A percentile compares a stretch with the other conserved stretches of the same genome.
phyloP scores from a whole-genome alignment of 2,888 invertebrate species.

The Gibbula magus region DNA sequence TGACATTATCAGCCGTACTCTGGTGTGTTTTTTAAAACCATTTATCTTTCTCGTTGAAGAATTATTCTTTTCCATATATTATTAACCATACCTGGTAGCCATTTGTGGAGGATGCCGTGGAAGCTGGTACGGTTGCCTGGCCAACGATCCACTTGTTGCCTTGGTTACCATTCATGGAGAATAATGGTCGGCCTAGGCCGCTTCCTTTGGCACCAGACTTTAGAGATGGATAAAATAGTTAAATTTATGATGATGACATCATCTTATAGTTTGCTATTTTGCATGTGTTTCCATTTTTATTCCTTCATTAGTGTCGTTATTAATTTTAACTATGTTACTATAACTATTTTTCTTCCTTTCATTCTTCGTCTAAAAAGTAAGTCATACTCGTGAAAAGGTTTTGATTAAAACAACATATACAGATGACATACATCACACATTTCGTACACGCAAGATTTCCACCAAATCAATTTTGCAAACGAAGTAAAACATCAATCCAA shows the following conservation, averaged over 20 bases:
- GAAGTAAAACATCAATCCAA: too few species aligned
- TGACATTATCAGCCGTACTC: neutral
- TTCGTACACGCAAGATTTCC: too few species aligned
- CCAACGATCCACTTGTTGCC: conserved; percentile 65
- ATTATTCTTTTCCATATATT: too few species aligned
- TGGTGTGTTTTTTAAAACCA: too few species aligned
- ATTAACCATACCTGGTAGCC: conserved; percentile 28
- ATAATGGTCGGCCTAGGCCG: conserved; percentile 46
- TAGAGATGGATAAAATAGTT: conserved; percentile 29
- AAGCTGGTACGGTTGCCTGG: conserved; percentile 46
- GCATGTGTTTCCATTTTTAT: neutral
- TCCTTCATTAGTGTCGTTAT: neutral
- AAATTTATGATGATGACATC: neutral
- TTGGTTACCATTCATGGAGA: conserved; percentile 57
- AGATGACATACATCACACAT: too few species aligned
- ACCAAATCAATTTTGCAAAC: too few species aligned
- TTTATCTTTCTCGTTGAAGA: too few species aligned
- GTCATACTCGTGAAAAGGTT: too few species aligned
- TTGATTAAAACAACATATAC: too few species aligned
- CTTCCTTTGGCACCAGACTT: conserved; percentile 24
- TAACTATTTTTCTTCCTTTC: too few species aligned
- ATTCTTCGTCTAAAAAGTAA: too few species aligned
- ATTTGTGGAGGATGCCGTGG: conserved; percentile 48
- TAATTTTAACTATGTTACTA: too few species aligned
- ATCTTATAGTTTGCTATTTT: neutral